phyloP scores from a whole-genome alignment of 1,140 invertebrate genomes.

The Portunus trituberculatus region DNA sequence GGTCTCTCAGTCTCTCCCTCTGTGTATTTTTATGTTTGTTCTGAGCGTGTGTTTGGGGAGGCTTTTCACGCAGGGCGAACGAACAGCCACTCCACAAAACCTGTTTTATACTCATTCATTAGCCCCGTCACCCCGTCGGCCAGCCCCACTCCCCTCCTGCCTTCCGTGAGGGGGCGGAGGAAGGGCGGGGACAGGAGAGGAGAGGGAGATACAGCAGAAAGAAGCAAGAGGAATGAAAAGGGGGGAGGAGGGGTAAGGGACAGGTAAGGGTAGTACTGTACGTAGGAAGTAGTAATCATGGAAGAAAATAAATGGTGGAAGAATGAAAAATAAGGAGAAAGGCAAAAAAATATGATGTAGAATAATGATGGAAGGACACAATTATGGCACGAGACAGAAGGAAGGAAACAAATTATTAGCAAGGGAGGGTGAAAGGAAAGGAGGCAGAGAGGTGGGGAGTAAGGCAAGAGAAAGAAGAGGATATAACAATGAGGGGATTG shows the following conservation, averaged over 20 bases:
- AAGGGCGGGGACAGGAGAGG: background rate
- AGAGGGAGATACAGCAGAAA: background rate
- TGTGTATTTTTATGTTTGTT: slow-evolving; percentile 42
- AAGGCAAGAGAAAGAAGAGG: background rate
- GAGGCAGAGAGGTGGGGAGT: background rate
- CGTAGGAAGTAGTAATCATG: background rate
- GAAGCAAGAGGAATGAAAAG: background rate
- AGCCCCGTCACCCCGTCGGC: slow-evolving; percentile 40
- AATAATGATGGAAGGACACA: background rate
- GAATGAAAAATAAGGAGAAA: background rate
- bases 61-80: slow-evolving; percentile 51
- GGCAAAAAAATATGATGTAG: background rate
- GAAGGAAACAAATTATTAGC: background rate
- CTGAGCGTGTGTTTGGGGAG: slow-evolving; percentile 46
- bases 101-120: slow-evolving; percentile 51
- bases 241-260: background rate
- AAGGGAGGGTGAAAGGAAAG: background rate
- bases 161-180: background rate
- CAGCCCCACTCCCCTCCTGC: background rate
- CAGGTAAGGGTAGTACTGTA: background rate
- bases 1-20: slow-evolving; percentile 37
- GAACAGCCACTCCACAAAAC: slow-evolving; percentile 36
- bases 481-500: background rate
- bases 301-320: background rate
- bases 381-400: background rate